A percentile compares a stretch with the other conserved stretches of the same genome.
phyloP scores from a whole-genome alignment of 2,113 vertebrate species.

The Tonatia bakeri region DNA sequence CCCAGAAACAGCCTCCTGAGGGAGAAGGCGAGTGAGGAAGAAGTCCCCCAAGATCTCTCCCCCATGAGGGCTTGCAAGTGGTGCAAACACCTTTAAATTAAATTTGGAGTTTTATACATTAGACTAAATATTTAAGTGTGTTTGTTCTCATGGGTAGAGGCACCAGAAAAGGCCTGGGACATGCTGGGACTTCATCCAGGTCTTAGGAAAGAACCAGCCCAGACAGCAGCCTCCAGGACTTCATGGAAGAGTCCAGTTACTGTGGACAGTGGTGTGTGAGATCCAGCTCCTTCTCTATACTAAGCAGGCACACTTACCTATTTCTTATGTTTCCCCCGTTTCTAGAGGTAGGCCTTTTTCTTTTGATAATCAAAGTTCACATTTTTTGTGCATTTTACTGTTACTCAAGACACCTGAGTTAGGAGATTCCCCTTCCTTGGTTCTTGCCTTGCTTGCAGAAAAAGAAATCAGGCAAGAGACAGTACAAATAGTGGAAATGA shows the following conservation, averaged over 20 bases:
- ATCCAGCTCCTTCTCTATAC: neutral
- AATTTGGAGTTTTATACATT: neutral
- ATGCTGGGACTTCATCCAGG: neutral
- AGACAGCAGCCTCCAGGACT: neutral
- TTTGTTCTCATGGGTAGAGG: neutral
- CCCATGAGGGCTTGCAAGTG: neutral
- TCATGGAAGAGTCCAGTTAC: neutral
- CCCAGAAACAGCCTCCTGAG: too few species aligned
- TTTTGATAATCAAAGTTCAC: neutral
- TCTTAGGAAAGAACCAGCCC: neutral
- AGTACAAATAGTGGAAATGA: too few species aligned
- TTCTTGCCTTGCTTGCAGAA: too few species aligned
- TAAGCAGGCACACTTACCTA: neutral
- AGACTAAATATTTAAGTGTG: neutral
- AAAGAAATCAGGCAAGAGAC: too few species aligned
- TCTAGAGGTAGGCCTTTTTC: neutral
- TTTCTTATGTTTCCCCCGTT: neutral
- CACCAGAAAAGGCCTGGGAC: neutral
- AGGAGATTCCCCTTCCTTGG: too few species aligned
- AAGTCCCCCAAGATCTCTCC: neutral
- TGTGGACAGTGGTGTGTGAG: neutral
- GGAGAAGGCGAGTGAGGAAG: neutral
- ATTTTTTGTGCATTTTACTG: neutral
- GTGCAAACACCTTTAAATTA: neutral
- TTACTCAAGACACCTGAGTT: too few species aligned